These are phyloP conservation scores for Cheilosia scutellata DNA, from an alignment of 2,888 invertebrate species.

Conservation along the genomic window DNA sequence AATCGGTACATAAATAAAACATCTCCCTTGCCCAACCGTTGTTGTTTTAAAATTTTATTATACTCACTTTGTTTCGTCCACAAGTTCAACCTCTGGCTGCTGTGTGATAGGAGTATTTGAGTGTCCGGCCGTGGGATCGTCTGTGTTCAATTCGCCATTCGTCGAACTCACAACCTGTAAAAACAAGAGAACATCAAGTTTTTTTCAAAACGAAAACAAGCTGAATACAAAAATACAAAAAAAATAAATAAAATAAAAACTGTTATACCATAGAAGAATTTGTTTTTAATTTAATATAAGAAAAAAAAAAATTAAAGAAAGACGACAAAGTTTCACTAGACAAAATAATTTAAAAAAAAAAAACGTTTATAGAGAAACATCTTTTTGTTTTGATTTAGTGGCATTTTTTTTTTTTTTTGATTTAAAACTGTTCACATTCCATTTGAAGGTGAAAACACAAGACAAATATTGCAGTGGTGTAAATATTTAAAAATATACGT, in stretches of 20 bases:
- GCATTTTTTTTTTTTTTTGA: conserved; percentile 45
- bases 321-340: conserved; percentile 56
- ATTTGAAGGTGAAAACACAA: conserved; percentile 32
- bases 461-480: conserved; percentile 62
- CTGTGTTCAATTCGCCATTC: conserved; percentile 97
- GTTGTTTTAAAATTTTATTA: background rate
- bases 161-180: conserved; percentile 97
- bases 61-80: conserved; percentile 98
- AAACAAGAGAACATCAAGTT: conserved; percentile 33
- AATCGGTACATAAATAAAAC: conserved; percentile 12
- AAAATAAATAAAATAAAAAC: conserved; percentile 5
- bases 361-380: conserved; percentile 38
- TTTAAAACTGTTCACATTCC: conserved; percentile 52
- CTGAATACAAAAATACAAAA: background rate
- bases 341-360: conserved; percentile 37
- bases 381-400: conserved; percentile 46
- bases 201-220: conserved; percentile 7
- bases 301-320: conserved; percentile 28
- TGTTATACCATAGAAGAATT: conserved; percentile 4
- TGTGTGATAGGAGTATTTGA: conserved; percentile 98
- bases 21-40: conserved; percentile 57
- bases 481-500: background rate
- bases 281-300: background rate
- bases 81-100: conserved; percentile 96
- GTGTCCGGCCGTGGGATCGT: conserved; percentile 98